These are phyloP conservation scores for Brevimyrus niger DNA, from an alignment of 2,113 vertebrate genomes.

Conservation along the genomic window DNA sequence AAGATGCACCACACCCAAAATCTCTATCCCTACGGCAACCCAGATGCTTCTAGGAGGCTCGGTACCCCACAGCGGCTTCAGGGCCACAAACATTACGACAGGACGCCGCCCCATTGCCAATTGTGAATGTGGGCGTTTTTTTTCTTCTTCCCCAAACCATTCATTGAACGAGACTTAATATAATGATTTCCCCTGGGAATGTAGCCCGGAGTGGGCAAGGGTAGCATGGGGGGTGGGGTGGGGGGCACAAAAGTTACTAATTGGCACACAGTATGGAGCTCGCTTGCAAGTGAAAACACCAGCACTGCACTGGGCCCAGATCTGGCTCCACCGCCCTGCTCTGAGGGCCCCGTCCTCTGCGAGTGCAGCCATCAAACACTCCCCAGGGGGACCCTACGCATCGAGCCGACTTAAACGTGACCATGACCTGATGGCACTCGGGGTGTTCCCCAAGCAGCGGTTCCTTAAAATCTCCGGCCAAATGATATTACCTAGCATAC, in stretches of 20 bases:
- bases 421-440: neutral
- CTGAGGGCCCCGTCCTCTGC: neutral
- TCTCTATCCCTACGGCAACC: neutral
- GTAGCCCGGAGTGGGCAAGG: neutral
- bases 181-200: conserved; percentile 76
- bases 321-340: conserved; percentile 57
- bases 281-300: conserved; percentile 81
- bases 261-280: conserved; percentile 64
- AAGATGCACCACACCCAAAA: neutral
- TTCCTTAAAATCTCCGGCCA: neutral
- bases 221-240: conserved; percentile 37
- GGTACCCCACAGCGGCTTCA: conserved; percentile 1
- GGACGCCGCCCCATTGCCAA: conserved; percentile 52
- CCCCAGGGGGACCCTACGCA: neutral
- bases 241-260: conserved; percentile 77
- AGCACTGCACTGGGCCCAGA: conserved; percentile 68
- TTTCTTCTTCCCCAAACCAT: conserved; percentile 49
- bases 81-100: conserved; percentile 43
- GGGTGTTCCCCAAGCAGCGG: neutral
- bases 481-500: conserved; percentile 41
- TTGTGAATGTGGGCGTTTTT: conserved; percentile 28
- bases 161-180: conserved; percentile 80
- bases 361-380: neutral
- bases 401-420: neutral
- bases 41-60: neutral